Percentiles rank a stretch among this genome's conserved stretches.
Evolutionary conservation across 2,888 invertebrate species (phyloP).

Genomic region (Mycalesis mineus): DNA sequence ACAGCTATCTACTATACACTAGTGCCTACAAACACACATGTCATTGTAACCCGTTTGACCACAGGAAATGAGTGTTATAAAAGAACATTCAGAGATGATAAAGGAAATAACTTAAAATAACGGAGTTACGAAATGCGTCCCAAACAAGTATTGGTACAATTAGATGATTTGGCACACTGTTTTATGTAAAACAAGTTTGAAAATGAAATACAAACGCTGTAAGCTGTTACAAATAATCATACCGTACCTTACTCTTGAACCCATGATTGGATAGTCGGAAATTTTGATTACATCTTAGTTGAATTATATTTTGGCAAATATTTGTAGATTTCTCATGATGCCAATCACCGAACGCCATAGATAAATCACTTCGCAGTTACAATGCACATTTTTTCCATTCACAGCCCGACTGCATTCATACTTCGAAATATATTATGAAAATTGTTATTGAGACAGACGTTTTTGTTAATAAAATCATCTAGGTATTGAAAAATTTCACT

Average conservation of each 20-base stretch:
- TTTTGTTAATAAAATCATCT: conserved; percentile 11
- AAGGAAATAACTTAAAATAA: conserved; percentile 29
- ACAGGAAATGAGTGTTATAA: conserved; percentile 26
- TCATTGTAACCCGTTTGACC: background rate
- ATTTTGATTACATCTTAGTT: conserved; percentile 58
- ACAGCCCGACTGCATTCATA: conserved; percentile 35
- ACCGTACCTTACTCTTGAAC: conserved; percentile 71
- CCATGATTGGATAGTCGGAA: conserved; percentile 62
- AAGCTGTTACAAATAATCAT: conserved; percentile 2
- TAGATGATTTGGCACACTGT: conserved; percentile 30
- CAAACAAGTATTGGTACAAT: conserved; percentile 12
- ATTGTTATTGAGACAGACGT: conserved; percentile 30
- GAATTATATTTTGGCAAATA: conserved; percentile 19
- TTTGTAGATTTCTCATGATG: conserved; percentile 41
- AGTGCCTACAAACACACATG: too few relatives aligned
- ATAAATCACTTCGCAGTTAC: conserved; percentile 40
- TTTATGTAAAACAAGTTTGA: background rate
- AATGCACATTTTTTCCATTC: conserved; percentile 43
- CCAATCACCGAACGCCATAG: conserved; percentile 62
- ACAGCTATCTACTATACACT: background rate
- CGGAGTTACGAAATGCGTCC: background rate
- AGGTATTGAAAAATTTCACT: conserved; percentile 19
- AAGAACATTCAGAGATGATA: conserved; percentile 7
- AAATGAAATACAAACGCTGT: background rate
- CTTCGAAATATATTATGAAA: conserved; percentile 44